phyloP scores from a whole-genome alignment of 2,113 vertebrate species.

The Peromyscus polionotus region DNA sequence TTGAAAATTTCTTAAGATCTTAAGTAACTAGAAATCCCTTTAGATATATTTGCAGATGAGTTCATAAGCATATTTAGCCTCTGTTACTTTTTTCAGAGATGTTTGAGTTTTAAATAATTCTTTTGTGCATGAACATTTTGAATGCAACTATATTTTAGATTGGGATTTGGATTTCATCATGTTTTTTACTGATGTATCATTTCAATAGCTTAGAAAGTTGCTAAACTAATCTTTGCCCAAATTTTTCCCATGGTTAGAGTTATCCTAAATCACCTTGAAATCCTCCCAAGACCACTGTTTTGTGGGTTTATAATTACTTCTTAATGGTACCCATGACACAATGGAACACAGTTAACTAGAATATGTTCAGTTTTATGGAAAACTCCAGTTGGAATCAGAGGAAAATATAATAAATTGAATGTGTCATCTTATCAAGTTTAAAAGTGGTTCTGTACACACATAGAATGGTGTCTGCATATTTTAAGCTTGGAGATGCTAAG shows the following conservation, averaged over 20 bases:
- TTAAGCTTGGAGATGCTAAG: background rate
- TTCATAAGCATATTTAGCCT: slow-evolving; percentile 32
- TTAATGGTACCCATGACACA: background rate
- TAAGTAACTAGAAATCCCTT: slow-evolving; percentile 24
- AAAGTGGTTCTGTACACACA: slow-evolving; percentile 15
- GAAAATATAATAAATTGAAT: background rate
- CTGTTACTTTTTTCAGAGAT: slow-evolving; percentile 39
- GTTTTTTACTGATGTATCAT: slow-evolving; percentile 42
- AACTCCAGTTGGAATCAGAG: slow-evolving; percentile 17
- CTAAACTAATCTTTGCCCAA: background rate
- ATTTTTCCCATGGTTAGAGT: slow-evolving; percentile 50
- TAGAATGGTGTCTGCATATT: slow-evolving; percentile 3
- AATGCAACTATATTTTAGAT: slow-evolving; percentile 9
- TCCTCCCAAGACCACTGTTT: slow-evolving; percentile 1
- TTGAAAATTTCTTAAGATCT: background rate
- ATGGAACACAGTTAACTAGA: background rate
- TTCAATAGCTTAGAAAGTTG: slow-evolving; percentile 48
- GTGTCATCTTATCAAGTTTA: background rate
- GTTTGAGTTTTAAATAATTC: slow-evolving; percentile 39
- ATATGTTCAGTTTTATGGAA: slow-evolving; percentile 28
- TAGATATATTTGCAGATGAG: background rate
- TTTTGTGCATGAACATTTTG: slow-evolving; percentile 5
- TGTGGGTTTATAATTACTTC: background rate
- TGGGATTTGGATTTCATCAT: background rate
- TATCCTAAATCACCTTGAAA: slow-evolving; percentile 49